Conservation (phyloP, 2,888 invertebrate species). For the Drosophila borealis region DNA sequence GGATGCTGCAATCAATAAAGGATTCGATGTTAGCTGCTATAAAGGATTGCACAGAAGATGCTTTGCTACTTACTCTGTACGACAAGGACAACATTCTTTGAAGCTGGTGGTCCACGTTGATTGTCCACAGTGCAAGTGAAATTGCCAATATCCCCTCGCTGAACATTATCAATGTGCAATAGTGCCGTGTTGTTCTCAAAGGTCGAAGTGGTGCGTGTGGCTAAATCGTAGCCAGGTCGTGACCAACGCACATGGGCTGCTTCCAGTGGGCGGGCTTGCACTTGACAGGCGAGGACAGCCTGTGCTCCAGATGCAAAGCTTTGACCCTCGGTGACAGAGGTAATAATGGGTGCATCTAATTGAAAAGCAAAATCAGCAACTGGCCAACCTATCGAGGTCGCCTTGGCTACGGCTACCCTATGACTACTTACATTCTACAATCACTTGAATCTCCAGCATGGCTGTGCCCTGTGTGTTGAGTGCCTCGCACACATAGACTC, state of each 20-base stretch:
- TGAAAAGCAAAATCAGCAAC: constrained; percentile 6
- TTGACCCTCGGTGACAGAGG: constrained; percentile 78
- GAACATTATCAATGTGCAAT: constrained; percentile 80
- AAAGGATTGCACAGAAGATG: no score
- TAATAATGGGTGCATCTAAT: constrained; percentile 80
- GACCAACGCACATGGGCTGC: constrained; percentile 82
- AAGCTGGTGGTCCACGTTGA: constrained; percentile 75
- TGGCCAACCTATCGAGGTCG: not conserved
- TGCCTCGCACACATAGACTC: constrained; percentile 82
- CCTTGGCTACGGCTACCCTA: not conserved
- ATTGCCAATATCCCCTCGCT: constrained; percentile 82
- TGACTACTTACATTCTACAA: constrained; percentile 82
- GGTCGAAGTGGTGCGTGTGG: constrained; percentile 72
- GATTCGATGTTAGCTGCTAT: not conserved
- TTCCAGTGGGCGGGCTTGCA: constrained; percentile 80
- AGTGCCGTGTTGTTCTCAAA: constrained; percentile 81
- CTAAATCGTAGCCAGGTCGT: constrained; percentile 80
- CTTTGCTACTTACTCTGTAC: constrained; percentile 80
- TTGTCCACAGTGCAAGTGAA: constrained; percentile 83
- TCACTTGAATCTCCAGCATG: constrained; percentile 79
- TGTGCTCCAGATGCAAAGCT: constrained; percentile 81
- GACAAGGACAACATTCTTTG: constrained; percentile 78
- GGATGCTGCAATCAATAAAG: constrained; percentile 64
- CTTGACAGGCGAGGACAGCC: constrained; percentile 80
- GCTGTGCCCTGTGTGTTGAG: constrained; percentile 82